Evolutionary conservation across 2,888 invertebrate genomes (phyloP), one percentile per base, ranked within the genome.

Genomic region (Parapristionchus giblindavisi): DNA sequence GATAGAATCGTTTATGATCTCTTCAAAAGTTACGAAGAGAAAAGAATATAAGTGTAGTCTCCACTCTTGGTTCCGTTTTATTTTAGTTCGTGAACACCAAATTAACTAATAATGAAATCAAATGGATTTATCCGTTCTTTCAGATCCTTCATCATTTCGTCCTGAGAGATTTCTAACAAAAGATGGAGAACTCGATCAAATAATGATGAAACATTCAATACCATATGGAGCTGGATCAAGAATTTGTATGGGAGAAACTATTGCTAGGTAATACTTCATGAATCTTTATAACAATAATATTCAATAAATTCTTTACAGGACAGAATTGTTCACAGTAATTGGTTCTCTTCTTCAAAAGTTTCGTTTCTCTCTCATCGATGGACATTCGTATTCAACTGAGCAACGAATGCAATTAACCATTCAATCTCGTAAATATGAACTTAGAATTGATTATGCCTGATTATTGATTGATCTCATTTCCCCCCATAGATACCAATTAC

Each of bases 191-290:
- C 34, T 75, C 29, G 60, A 75, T 40, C 65, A 34, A 17, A 43
- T 17, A 11, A 43, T 17, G 29, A 66, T 68, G 60, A 54, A 51
- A 21, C 4, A 29, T 5, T 54, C 68, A 24, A 8, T 70, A n/a
- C 75, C 75, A 11, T 75, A 75, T 54, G 75, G 75, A 24, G 51
- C 70, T 27, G 75, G 75, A 54, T 51, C 68, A 8, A 75, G 75
- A 34, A 36, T 75, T 6, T 75, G 75, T 65, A 75, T 75, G 75
- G 75, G 75, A 38, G 75, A 75, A 24, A 68, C n/a, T 4, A 68
- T 75, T 11, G 75, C 75, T 3, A 48, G 75, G 75, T 75, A 38
- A 61, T 21, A 43, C 11, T 51, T 40, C 48, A 38, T 32, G n/a
- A 24, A 38, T 38, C 40, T 40, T 66, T 24, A 14, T 56, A 11